Evolutionary conservation across 1,140 invertebrate genomes (phyloP).

Genomic region (Danaus plexippus): DNA sequence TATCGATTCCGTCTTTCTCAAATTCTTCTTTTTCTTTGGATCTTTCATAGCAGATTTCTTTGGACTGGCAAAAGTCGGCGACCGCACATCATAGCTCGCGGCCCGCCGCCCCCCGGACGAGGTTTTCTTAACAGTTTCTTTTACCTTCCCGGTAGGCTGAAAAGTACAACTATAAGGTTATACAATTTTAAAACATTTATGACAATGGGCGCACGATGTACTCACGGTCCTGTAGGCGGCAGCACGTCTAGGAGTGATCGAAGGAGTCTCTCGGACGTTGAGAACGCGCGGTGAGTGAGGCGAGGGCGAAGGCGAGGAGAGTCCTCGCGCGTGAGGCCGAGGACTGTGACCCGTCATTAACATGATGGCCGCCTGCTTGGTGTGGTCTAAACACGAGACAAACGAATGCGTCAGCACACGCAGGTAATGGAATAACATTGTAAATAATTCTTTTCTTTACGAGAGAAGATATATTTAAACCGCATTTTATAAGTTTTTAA

Average conservation of each 20-base stretch:
- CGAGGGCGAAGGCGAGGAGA: slow-evolving; percentile 12
- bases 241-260: slow-evolving; percentile 9
- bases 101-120: slow-evolving; percentile 10
- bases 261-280: background rate
- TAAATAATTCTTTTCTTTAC: too few relatives aligned
- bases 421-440: too few relatives aligned
- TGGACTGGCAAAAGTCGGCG: slow-evolving; percentile 27
- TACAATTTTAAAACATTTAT: too few relatives aligned
- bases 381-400: slow-evolving; percentile 38
- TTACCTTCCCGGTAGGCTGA: too few relatives aligned
- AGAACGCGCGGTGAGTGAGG: background rate
- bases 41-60: slow-evolving; percentile 53
- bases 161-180: too few relatives aligned
- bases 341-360: slow-evolving; percentile 46
- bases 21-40: slow-evolving; percentile 25
- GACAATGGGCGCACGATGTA: background rate
- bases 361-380: slow-evolving; percentile 53
- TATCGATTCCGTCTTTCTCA: slow-evolving; percentile 50
- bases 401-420: background rate
- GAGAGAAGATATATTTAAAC: too few relatives aligned
- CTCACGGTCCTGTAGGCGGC: slow-evolving; percentile 1
- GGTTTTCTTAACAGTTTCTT: too few relatives aligned
- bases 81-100: slow-evolving; percentile 14
- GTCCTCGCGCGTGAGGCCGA: too few relatives aligned
- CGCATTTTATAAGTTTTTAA: too few relatives aligned